Percentiles rank a stretch among this genome's conserved stretches.
Conservation (phyloP, 2,888 invertebrate genomes). For the Leptogaster cylindrica region DNA sequence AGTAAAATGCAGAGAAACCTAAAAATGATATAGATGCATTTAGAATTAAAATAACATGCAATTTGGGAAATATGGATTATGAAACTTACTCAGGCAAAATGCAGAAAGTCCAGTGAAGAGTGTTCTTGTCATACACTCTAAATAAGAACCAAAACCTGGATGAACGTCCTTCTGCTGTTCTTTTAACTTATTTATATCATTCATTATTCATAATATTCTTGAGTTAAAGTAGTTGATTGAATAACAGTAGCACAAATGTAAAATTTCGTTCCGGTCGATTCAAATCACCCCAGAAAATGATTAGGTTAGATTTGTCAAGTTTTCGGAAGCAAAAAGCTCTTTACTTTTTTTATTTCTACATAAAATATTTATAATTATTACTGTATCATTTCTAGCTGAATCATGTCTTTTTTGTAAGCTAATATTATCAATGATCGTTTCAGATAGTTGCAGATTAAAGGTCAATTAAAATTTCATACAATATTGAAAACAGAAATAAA, state of each 20-base stretch:
- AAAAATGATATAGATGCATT: constrained; percentile 39
- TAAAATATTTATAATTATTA: too few species aligned
- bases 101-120: constrained; percentile 62
- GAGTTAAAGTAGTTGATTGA: too few species aligned
- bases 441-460: too few species aligned
- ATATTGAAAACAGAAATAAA: too few species aligned
- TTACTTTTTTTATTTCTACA: too few species aligned
- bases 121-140: constrained; percentile 63
- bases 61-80: constrained; percentile 39
- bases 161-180: constrained; percentile 61
- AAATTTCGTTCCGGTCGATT: too few species aligned
- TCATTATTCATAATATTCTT: constrained; percentile 53
- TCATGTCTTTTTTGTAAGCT: too few species aligned
- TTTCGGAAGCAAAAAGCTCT: neutral
- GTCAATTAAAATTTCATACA: too few species aligned
- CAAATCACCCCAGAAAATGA: neutral
- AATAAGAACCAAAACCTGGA: constrained; percentile 62
- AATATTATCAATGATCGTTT: neutral
- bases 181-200: constrained; percentile 60
- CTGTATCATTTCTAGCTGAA: too few species aligned
- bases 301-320: neutral
- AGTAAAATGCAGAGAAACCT: constrained; percentile 62
- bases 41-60: constrained; percentile 41
- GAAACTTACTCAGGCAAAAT: constrained; percentile 59
- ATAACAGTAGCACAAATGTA: neutral